A percentile compares a stretch with the other conserved stretches of the same genome.
Evolutionary conservation across 2,888 invertebrate species (phyloP).

Genomic region (Rhynchonema sp.): DNA sequence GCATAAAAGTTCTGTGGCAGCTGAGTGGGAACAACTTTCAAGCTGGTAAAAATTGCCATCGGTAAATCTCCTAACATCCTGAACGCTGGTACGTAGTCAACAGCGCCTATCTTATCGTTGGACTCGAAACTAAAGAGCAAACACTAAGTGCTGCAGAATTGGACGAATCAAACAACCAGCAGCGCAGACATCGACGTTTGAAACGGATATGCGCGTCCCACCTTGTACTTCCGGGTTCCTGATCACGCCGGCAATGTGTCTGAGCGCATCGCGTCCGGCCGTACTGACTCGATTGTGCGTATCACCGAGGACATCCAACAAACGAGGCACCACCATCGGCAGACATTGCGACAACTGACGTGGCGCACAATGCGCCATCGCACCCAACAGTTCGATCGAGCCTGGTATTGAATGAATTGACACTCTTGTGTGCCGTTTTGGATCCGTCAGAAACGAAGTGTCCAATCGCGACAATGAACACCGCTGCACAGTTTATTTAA

Average conservation of each 20-base stretch:
- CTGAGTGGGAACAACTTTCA: not conserved
- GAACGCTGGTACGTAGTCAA: too few relatives aligned
- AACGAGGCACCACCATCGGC: constrained; percentile 88
- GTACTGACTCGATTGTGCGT: constrained; percentile 48
- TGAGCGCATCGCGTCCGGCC: constrained; percentile 59
- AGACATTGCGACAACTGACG: constrained; percentile 92
- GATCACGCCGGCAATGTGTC: constrained; percentile 90
- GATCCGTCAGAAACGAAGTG: too few relatives aligned
- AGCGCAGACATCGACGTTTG: not conserved
- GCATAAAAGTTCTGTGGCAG: not conserved
- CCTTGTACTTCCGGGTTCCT: constrained; percentile 92
- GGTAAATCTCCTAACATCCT: too few relatives aligned
- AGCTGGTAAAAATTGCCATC: not conserved
- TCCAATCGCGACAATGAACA: too few relatives aligned
- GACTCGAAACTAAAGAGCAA: too few relatives aligned
- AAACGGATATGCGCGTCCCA: constrained; percentile 17
- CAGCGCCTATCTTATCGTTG: too few relatives aligned
- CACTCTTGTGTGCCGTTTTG: too few relatives aligned
- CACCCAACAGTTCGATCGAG: constrained; percentile 79
- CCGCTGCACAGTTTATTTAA: too few relatives aligned
- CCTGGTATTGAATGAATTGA: constrained; percentile 43
- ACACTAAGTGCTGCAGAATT: too few relatives aligned
- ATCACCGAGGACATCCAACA: constrained; percentile 87
- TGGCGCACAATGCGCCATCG: constrained; percentile 97
- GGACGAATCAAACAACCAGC: not conserved